Conservation (phyloP, 2,888 invertebrate genomes). For the Caenorhabditis drosophilae region DNA sequence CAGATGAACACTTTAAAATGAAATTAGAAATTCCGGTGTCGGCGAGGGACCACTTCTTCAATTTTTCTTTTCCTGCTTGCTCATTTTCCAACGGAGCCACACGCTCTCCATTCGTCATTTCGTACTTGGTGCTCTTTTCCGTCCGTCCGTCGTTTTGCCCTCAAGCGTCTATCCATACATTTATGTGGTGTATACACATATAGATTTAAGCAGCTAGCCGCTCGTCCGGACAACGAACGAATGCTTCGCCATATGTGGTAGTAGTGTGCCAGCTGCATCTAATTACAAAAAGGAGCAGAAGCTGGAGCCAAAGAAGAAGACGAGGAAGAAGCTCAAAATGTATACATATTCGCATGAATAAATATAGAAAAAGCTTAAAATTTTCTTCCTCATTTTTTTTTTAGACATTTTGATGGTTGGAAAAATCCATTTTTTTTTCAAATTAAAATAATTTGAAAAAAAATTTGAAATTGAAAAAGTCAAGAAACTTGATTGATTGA, state of each 20-base stretch:
- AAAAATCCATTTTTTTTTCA: no score
- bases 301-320: background rate
- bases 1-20: no score
- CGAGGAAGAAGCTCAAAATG: background rate
- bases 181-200: background rate
- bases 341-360: background rate
- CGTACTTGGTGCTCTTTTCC: no score
- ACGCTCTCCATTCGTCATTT: background rate
- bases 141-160: background rate
- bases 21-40: no score
- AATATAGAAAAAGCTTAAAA: no score
- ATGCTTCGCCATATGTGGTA: conserved; percentile 7
- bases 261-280: conserved; percentile 4
- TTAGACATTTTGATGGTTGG: no score
- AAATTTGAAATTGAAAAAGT: no score
- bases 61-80: background rate
- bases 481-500: no score
- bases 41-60: background rate
- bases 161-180: background rate
- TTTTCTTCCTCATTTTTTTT: no score
- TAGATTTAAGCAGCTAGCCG: no score
- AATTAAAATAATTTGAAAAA: no score
- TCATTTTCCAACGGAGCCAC: background rate
- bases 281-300: conserved; percentile 3
- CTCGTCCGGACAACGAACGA: background rate